phyloP scores from a whole-genome alignment of 2,797 vertebrate species.

The Cryptoprocta ferox region DNA sequence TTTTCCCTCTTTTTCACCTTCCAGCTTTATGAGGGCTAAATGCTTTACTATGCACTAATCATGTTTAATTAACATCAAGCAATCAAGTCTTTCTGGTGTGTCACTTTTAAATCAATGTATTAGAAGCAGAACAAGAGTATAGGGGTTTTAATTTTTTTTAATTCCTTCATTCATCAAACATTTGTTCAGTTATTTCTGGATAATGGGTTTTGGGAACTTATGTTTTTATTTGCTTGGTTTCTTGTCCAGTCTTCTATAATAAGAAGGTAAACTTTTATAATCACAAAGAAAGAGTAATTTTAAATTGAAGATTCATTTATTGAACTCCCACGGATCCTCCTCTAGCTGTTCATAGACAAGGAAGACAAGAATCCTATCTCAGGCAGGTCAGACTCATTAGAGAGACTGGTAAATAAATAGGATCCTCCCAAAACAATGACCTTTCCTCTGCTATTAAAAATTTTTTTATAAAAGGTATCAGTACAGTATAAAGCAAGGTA shows the following conservation, averaged over 20 bases:
- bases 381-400: too few relatives aligned
- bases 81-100: not conserved
- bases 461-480: not conserved
- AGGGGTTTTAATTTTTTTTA: not conserved
- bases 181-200: constrained; percentile 11
- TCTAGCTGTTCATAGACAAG: not conserved
- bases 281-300: not conserved
- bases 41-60: not conserved
- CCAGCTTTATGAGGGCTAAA: not conserved
- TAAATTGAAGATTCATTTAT: not conserved
- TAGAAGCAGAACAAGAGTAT: not conserved
- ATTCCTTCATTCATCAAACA: not conserved
- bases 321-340: not conserved
- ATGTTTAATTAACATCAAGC: not conserved
- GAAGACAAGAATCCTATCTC: not conserved
- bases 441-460: not conserved
- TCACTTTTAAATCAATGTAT: not conserved
- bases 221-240: not conserved
- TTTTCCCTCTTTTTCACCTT: not conserved
- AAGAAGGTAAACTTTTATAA: not conserved
- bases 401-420: not conserved
- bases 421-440: not conserved
- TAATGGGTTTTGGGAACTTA: not conserved
- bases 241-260: not conserved
- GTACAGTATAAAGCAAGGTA: not conserved